Percentiles rank a stretch among this genome's conserved stretches.
phyloP scores from a whole-genome alignment of 2,888 invertebrate species.

The Coenonympha arcania region DNA sequence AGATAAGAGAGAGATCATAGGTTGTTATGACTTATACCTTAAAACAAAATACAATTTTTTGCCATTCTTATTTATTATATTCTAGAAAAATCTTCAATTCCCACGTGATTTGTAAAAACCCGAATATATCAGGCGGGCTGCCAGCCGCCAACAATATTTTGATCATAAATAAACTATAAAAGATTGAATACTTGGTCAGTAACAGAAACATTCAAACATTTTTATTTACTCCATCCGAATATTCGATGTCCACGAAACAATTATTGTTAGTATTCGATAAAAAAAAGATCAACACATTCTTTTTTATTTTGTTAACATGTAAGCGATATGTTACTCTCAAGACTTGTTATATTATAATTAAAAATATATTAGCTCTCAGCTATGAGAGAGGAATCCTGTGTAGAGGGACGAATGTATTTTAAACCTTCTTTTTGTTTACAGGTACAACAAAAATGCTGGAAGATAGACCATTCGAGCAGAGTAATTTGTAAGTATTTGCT shows the following conservation, averaged over 20 bases:
- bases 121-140: too few relatives aligned
- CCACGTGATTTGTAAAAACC: too few relatives aligned
- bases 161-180: too few relatives aligned
- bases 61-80: neutral
- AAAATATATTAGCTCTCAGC: too few relatives aligned
- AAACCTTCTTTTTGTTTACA: too few relatives aligned
- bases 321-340: neutral
- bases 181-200: conserved; percentile 4
- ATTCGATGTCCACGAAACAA: conserved; percentile 21
- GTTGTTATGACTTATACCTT: too few relatives aligned
- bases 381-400: too few relatives aligned
- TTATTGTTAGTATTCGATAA: conserved; percentile 17
- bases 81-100: too few relatives aligned
- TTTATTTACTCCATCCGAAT: conserved; percentile 14
- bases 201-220: conserved; percentile 15
- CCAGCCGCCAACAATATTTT: too few relatives aligned
- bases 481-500: neutral
- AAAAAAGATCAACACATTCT: conserved; percentile 7
- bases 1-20: too few relatives aligned
- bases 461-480: neutral
- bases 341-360: neutral
- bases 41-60: neutral
- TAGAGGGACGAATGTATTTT: too few relatives aligned
- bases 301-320: neutral
- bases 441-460: neutral